Base-by-base conservation (phyloP, 2,797 vertebrate genomes). In the Anomalospiza imberbis region DNA sequence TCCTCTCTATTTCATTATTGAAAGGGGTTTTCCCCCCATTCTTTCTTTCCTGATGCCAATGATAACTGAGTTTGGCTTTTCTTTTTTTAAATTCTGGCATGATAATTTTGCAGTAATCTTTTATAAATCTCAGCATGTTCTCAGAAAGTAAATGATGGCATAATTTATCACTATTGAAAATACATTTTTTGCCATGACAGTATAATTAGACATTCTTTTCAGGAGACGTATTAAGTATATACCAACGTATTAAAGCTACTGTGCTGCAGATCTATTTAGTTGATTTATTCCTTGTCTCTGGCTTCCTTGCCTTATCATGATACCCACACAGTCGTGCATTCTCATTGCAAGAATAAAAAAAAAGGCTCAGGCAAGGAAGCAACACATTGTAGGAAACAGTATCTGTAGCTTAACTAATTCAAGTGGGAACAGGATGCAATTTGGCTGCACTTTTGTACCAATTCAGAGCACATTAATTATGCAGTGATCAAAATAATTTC, bases 151-250 rank as follows among this genome's bases (percentile, higher is more conserved):
- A 97, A 97, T 95, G 94, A 88, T 94, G 97, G 93, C 93, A 92
- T 96, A 93, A 97, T 98, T 98, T 94, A 97, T 98, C 97, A 96
- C 95, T 78, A 94, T 80, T 94, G 96, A 97, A 96, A 97, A 95
- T 91, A 95, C 40, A 96, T 97, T 97, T 97, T 97, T 93, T 96
- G 93, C 97, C 81, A 70, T 97, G 97, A 97, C 97, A 98, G 96
- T 95, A 95, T 97, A 97, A 98, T 98, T 97, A 98, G 97, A 97
- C 95, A 97, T 95, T 95, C 96, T 95, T 96, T 97, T 97, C 96
- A 86, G 97, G 77, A 97, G 97, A 96, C 96, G 91, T 95, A 93
- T 97, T 97, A 96, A 97, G 97, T 94, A 95, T 96, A 97, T 95
- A 97, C 96, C 95, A 83, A 96, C 53, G 96, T 96, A 95, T 96